These are phyloP conservation scores for Echinarachnius parma DNA, from an alignment of 53 echinoderm and acorn worm species.

Conservation along the genomic window DNA sequence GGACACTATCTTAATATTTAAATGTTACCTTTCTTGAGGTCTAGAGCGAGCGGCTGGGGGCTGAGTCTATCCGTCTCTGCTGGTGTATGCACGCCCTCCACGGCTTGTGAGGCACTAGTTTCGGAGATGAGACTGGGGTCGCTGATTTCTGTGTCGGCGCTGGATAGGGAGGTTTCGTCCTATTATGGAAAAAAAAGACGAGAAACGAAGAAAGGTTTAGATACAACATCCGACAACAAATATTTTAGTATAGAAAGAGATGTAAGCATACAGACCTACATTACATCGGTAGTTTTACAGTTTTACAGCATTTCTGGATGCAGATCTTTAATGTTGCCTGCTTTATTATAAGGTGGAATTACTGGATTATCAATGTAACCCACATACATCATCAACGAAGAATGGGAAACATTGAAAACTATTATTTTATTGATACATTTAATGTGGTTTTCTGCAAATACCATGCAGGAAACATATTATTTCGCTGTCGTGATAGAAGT, in stretches of 20 bases:
- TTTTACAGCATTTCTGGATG: neutral
- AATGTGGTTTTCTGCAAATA: too few relatives aligned
- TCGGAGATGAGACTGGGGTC: slow-evolving; percentile 89
- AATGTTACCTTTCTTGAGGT: slow-evolving; percentile 86
- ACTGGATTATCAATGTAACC: too few relatives aligned
- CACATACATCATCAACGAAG: too few relatives aligned
- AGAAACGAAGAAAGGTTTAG: slow-evolving; percentile 2
- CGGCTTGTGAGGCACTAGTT: slow-evolving; percentile 46
- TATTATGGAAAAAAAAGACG: too few relatives aligned
- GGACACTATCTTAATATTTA: too few relatives aligned
- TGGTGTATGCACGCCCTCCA: slow-evolving; percentile 47
- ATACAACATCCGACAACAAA: too few relatives aligned
- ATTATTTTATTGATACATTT: too few relatives aligned
- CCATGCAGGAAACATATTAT: too few relatives aligned
- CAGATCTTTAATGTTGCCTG: too few relatives aligned
- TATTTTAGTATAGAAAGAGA: neutral
- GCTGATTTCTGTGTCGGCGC: slow-evolving; percentile 91
- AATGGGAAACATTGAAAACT: too few relatives aligned
- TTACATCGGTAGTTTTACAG: neutral
- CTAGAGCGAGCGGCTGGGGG: slow-evolving; percentile 80
- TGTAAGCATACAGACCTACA: neutral
- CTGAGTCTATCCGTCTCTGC: slow-evolving; percentile 63
- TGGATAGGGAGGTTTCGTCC: slow-evolving; percentile 91
- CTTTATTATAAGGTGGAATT: too few relatives aligned
- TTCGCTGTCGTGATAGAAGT: too few relatives aligned